These are phyloP conservation scores for Rhea pennata DNA, from an alignment of 2,113 vertebrate species.

Conservation along the genomic window DNA sequence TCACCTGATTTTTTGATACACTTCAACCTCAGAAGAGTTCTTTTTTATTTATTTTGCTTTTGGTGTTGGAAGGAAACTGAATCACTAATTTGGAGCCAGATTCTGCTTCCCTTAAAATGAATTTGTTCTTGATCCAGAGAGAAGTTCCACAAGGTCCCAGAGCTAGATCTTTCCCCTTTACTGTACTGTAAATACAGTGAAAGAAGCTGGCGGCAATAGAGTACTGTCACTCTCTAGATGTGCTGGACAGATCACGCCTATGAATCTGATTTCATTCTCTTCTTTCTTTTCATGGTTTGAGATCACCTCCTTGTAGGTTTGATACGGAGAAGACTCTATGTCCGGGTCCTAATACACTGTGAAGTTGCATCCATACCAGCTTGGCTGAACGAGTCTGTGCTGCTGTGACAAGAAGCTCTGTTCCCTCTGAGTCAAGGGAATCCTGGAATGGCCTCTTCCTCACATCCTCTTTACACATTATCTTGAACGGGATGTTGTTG, in stretches of 20 bases:
- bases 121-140: not conserved
- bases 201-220: not conserved
- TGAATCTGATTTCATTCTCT: not conserved
- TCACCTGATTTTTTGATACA: not conserved
- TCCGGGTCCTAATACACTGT: not conserved
- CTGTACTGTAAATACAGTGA: not conserved
- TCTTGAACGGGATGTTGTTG: not conserved
- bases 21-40: not conserved
- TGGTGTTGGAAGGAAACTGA: not conserved
- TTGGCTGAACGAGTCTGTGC: not conserved
- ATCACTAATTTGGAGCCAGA: not conserved
- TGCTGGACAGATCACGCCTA: not conserved
- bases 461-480: slow-evolving; percentile 2
- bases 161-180: not conserved
- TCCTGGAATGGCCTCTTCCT: not conserved
- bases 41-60: not conserved
- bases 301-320: not conserved
- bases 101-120: not conserved
- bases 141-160: not conserved
- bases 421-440: not conserved
- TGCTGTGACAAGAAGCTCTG: not conserved
- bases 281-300: not conserved
- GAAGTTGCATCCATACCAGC: not conserved
- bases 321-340: not conserved
- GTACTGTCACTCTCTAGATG: not conserved